These are phyloP conservation scores for Fratercula arctica DNA, from an alignment of 2,797 vertebrate species.

Conservation along the genomic window DNA sequence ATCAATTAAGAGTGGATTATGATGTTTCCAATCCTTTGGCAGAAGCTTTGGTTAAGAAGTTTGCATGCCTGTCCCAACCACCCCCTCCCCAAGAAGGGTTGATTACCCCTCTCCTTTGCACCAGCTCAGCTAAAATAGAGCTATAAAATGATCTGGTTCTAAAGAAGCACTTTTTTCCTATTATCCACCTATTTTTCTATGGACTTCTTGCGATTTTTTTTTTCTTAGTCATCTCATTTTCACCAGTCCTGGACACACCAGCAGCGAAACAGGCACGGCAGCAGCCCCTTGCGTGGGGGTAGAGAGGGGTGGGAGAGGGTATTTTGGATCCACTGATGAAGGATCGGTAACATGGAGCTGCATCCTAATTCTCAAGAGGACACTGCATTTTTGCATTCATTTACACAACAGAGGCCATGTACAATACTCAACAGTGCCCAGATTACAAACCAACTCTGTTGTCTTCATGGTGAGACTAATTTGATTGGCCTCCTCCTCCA, in stretches of 20 bases:
- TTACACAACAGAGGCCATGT: neutral
- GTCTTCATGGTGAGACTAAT: neutral
- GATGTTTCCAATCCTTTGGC: neutral
- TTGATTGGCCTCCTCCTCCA: neutral
- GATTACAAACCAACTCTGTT: neutral
- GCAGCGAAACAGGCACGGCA: neutral
- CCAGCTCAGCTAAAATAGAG: neutral
- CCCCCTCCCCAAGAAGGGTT: neutral
- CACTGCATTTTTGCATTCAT: neutral
- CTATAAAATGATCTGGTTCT: neutral
- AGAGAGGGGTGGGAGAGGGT: neutral
- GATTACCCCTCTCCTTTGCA: neutral
- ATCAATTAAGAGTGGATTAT: neutral
- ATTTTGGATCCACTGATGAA: neutral
- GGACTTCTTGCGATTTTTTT: neutral
- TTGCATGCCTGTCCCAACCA: neutral
- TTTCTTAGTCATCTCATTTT: neutral
- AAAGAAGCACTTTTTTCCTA: neutral
- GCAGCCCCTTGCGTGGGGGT: neutral
- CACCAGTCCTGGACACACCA: neutral
- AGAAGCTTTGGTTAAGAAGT: neutral
- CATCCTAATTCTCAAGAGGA: neutral
- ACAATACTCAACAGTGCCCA: neutral
- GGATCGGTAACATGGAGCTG: neutral
- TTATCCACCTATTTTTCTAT: neutral